Evolutionary conservation across 2,888 invertebrate species (phyloP), one percentile per base, ranked within the genome.

Genomic region (Tyria jacobaeae): DNA sequence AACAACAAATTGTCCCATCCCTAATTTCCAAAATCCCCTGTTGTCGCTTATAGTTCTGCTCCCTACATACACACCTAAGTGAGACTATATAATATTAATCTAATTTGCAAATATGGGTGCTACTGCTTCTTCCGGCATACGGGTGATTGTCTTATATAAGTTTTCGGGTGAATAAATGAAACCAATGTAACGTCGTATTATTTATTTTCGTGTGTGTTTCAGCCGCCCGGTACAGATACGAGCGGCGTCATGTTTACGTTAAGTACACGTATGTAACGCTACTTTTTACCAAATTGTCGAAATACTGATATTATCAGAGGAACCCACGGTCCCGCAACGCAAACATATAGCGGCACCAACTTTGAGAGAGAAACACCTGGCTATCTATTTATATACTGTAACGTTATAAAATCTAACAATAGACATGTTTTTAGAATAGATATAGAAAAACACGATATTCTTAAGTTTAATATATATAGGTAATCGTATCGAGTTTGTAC

Each of bases 241-340:
- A 79, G 88, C 86, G 86, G 84, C 90, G 87, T 86, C 80, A 81
- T 87, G 77, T 80, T 85, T 85, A 88, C 67, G 82, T 87, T 86
- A 84, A 90, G 88, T 91, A 92, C 90, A 92, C 90, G 92, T 89
- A 83, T 80, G 82, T 85, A 89, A 92, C 90, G 89, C 93, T 93
- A 93, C 91, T 73, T 73, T n/a, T 91, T 91, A 92, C 88, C 89
- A 90, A 92, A 91, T 88, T 91, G 82, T 91, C 88, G 88, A 92
- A 92, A 94, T 93, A 94, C 93, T 92, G 93, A 91, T 92, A 91
- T 90, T 88, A 90, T 88, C 86, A 84, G 88, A 80, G 85, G 84
- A 88, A 84, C 79, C 82, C 71, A 78, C 67, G 75, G 81, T 85
- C 92, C 88, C 88, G 92, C 92, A 92, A 91, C 90, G 80, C 88